Evolutionary conservation across 2,113 vertebrate species (phyloP).

Genomic region (Brachirus orientalis): DNA sequence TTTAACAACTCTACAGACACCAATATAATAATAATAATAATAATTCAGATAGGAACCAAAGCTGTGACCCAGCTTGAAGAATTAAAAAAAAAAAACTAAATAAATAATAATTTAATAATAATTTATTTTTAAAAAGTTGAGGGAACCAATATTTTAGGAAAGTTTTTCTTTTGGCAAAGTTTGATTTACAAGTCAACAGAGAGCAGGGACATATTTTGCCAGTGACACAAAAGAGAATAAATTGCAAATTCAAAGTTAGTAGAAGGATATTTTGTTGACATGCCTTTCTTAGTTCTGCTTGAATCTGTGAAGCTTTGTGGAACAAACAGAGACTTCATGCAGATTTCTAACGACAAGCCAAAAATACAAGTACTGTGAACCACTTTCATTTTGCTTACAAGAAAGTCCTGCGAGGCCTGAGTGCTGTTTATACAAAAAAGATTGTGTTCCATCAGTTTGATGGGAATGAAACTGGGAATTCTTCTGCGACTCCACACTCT

Average conservation of each 20-base stretch:
- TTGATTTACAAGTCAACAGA: not conserved
- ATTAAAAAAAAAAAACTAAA: too few relatives aligned
- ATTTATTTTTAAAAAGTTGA: too few relatives aligned
- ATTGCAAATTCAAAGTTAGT: not conserved
- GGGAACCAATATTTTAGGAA: too few relatives aligned
- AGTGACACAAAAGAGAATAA: not conserved
- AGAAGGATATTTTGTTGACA: not conserved
- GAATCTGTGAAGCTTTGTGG: not conserved
- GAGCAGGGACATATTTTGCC: not conserved
- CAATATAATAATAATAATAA: too few relatives aligned
- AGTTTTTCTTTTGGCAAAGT: not conserved
- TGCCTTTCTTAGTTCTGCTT: too few relatives aligned
- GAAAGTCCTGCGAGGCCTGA: not conserved
- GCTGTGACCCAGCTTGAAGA: too few relatives aligned
- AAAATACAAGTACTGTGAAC: not conserved
- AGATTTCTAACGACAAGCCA: not conserved
- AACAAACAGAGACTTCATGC: not conserved
- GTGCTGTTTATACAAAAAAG: not conserved
- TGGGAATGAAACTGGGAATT: not conserved
- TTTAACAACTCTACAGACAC: too few relatives aligned
- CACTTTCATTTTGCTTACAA: too few relatives aligned
- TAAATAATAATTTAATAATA: too few relatives aligned
- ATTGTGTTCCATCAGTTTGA: constrained; percentile 25
- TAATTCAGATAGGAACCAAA: too few relatives aligned
- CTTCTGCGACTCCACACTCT: not conserved